Base-by-base conservation (phyloP, 2,888 invertebrate genomes). In the Nomada hirtipes region DNA sequence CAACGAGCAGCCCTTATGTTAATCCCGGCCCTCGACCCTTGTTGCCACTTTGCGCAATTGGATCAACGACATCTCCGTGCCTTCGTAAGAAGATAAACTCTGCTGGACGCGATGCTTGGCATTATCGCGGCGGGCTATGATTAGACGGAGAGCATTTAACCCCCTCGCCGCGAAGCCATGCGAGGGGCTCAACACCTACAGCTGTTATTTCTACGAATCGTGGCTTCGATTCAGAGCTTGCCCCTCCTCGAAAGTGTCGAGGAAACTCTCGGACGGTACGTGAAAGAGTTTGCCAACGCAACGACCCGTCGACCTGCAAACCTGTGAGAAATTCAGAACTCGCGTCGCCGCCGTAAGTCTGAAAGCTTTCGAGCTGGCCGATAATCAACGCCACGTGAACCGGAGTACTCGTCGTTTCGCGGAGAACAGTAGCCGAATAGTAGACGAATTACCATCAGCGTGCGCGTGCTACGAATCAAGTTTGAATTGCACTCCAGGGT, bases 241-340 rank as follows among this genome's bases (percentile, higher is more conserved):
- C 1, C 23, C 23, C 23, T 23, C 23, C 23, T 23, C 23, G 36
- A 36, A 36, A 36, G 53, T 72, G 67, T 79, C 50, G 65, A 36
- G 11, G 67, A 52, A 79, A 69, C 67, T 36, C 65, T 60, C 52
- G 74, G 67, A 60, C 7, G 0, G 47, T 47, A 47, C 64, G 55
- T 44, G 44, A 15, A 23, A 44, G 23, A 15, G 52, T 65, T 74
- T 15, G 65, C 20, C 20, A 20, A 0, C 20, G 47, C 57, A 55
- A 59, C 75, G 78, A 75, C 50, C 75, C 52, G 71, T 63, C 71
- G 78, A 75, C 44, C 75, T 52, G 71, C 63, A 53, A 70, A 50
- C 20, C 71, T 83, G 83, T 83, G 82, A 78, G 42, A 42, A 67
- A 44, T 78, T 78, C 83, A 78, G 64, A 55, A 65, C 15, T 18